Conservation (phyloP, 2,888 invertebrate species). For the Patella pellucida region DNA sequence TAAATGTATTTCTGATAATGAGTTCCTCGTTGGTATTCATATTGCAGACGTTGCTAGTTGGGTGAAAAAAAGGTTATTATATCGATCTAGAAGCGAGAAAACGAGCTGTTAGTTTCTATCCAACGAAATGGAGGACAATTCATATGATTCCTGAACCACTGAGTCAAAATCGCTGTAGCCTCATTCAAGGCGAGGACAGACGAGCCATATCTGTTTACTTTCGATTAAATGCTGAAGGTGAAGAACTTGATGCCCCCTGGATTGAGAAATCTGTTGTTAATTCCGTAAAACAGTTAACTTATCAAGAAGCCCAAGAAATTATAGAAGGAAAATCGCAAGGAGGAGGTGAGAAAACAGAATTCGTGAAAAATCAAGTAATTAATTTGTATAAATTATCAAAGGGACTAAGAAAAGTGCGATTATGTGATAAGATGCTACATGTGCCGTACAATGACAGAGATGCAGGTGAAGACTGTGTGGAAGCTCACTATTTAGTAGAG, state of each 20-base stretch:
- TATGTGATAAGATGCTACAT: conserved; percentile 20
- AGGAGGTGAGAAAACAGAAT: not conserved
- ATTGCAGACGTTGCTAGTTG: conserved; percentile 45
- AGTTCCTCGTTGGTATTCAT: conserved; percentile 39
- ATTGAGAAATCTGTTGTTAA: conserved; percentile 22
- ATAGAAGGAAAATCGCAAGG: not conserved
- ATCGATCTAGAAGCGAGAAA: conserved; percentile 40
- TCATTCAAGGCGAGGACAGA: conserved; percentile 34
- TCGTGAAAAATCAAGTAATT: conserved; percentile 12
- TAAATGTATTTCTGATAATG: conserved; percentile 16
- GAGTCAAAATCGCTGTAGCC: conserved; percentile 32
- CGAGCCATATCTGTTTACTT: conserved; percentile 40
- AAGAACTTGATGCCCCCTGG: not conserved
- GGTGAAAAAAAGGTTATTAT: conserved; percentile 33
- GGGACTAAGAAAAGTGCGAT: conserved; percentile 32
- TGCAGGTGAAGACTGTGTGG: conserved; percentile 3
- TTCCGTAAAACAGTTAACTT: conserved; percentile 29
- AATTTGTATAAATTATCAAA: conserved; percentile 26
- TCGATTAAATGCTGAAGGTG: conserved; percentile 18
- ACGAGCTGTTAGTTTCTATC: conserved; percentile 39
- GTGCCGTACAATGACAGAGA: conserved; percentile 11
- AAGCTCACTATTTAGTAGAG: conserved; percentile 39
- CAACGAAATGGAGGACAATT: conserved; percentile 23
- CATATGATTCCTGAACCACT: conserved; percentile 45
- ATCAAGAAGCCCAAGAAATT: conserved; percentile 32